Evolutionary conservation across 2,888 invertebrate genomes (phyloP), one percentile per base, ranked within the genome.

Genomic region (Chymomyza procnemis): DNA sequence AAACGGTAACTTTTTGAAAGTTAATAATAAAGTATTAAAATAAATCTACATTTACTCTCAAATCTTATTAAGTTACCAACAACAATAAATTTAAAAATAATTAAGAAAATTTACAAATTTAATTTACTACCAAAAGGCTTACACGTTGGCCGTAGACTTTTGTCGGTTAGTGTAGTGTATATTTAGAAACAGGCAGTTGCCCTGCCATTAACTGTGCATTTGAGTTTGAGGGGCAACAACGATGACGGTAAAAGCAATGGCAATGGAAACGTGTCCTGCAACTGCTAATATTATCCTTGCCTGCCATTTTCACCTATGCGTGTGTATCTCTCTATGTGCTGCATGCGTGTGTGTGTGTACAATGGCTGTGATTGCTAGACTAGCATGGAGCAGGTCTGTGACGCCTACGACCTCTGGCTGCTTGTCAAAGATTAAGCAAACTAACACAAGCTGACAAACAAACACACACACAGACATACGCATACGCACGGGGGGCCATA

Each of bases 351-450:
- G 41, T 60, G 60, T 52, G 78, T 59, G 60, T 63, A 58, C 48
- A 67, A 61, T 67, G 56, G 64, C 67, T 64, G 64, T 78, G 85
- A 79, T 84, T 86, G 73, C 70, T 62, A 57, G 41, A 61, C 26
- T 41, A 41, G 55, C n/a, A 46, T 22, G 55, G 6, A 21, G 16
- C 21, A 47, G 16, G n/a, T 9, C 21, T 16, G 60, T 19, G 58
- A 60, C 65, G 81, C 70, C 78, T 74, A 73, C 80, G 83, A 83
- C 87, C 83, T 85, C 71, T 85, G 80, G 75, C 80, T 80, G 85
- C 78, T 87, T 85, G 83, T 87, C 85, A 85, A 87, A 84, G 83
- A 84, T 84, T 84, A 84, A 87, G 85, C 80, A 87, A 84, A 85
- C 85, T 83, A 76, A 76, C 71, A 78, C 67, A 75, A 71, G 75